These are phyloP conservation scores for Emmelina monodactyla DNA, from an alignment of 2,888 invertebrate genomes.

Conservation along the genomic window DNA sequence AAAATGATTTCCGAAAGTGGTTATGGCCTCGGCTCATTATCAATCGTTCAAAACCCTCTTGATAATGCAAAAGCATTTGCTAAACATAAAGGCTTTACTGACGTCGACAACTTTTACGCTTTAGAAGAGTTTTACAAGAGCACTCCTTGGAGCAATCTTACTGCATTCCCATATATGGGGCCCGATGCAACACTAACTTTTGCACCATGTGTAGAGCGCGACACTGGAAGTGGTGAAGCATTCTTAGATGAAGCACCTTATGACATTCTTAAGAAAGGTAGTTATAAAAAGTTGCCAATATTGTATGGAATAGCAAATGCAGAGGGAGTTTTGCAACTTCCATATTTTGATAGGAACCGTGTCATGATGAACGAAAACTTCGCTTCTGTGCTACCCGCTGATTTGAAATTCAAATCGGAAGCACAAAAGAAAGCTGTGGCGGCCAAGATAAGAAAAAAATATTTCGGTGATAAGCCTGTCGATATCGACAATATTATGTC, in stretches of 20 bases:
- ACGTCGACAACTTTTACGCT: conserved; percentile 23
- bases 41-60: conserved; percentile 25
- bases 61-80: conserved; percentile 25
- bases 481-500: conserved; percentile 20
- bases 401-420: conserved; percentile 26
- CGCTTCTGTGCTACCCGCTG: conserved; percentile 28
- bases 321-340: conserved; percentile 10
- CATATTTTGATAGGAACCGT: too few relatives aligned
- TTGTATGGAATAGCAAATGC: conserved; percentile 30
- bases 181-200: conserved; percentile 18
- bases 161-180: conserved; percentile 15
- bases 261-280: conserved; percentile 23
- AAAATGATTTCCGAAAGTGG: conserved; percentile 33
- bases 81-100: conserved; percentile 18
- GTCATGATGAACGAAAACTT: too few relatives aligned
- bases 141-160: conserved; percentile 21
- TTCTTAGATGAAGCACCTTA: conserved; percentile 27
- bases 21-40: conserved; percentile 21
- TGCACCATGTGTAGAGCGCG: conserved; percentile 17
- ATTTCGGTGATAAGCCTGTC: conserved; percentile 26
- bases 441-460: conserved; percentile 24
- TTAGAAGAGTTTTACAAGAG: conserved; percentile 30
- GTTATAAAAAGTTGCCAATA: conserved; percentile 25
- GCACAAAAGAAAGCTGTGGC: conserved; percentile 24
- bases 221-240: conserved; percentile 15